These are phyloP conservation scores for Trichoplusia ni DNA, from an alignment of 1,140 invertebrate species.

Conservation along the genomic window DNA sequence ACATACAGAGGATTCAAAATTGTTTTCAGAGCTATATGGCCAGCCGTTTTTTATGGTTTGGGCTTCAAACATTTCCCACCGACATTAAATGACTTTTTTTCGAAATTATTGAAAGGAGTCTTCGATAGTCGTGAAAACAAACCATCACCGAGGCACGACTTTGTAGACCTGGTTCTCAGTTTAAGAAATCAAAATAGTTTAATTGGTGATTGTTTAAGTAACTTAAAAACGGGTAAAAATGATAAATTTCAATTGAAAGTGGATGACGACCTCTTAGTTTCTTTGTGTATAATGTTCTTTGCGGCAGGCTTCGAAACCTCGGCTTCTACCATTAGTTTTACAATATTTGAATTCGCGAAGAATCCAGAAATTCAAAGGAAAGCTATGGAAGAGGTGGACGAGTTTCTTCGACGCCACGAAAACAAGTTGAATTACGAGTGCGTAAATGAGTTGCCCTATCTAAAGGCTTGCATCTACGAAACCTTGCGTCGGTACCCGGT, in stretches of 20 bases:
- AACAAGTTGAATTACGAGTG: slow-evolving; percentile 64
- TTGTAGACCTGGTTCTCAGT: slow-evolving; percentile 42
- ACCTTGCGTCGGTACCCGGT: slow-evolving; percentile 55
- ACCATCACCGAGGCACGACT: slow-evolving; percentile 37
- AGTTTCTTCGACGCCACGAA: slow-evolving; percentile 53
- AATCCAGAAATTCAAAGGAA: slow-evolving; percentile 74
- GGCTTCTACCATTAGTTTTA: slow-evolving; percentile 71
- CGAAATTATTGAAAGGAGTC: slow-evolving; percentile 26
- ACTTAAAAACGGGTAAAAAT: slow-evolving; percentile 8
- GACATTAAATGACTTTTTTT: slow-evolving; percentile 26
- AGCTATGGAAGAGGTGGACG: slow-evolving; percentile 80
- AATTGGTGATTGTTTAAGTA: slow-evolving; percentile 33
- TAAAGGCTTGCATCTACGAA: slow-evolving; percentile 46
- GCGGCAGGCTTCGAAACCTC: slow-evolving; percentile 82
- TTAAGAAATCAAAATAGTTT: slow-evolving; percentile 37
- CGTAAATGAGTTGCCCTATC: slow-evolving; percentile 62
- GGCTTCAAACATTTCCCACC: slow-evolving; percentile 23
- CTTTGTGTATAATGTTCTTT: slow-evolving; percentile 86
- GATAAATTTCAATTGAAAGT: slow-evolving; percentile 31
- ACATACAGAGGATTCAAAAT: background rate
- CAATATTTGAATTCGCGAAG: slow-evolving; percentile 79
- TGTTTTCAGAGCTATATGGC: slow-evolving; percentile 32
- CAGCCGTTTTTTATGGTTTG: slow-evolving; percentile 36
- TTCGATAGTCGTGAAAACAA: slow-evolving; percentile 28
- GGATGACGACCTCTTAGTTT: slow-evolving; percentile 80